These are phyloP conservation scores for Pseudopodoces humilis DNA, from an alignment of 2,113 vertebrate genomes.

Conservation along the genomic window DNA sequence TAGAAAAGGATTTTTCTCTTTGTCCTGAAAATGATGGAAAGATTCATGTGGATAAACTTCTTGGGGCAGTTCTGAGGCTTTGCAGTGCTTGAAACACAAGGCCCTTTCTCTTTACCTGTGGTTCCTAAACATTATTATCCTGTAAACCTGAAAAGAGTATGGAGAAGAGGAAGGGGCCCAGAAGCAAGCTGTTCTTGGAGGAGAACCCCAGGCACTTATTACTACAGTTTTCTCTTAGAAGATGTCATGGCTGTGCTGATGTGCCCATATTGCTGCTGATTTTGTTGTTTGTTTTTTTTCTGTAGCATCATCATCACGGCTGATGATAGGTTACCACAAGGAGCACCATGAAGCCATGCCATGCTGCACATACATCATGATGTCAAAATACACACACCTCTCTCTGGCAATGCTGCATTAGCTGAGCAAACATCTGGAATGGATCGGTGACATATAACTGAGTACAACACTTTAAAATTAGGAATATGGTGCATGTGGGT, in stretches of 20 bases:
- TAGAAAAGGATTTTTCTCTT: neutral
- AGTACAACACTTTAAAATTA: neutral
- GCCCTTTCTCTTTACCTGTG: neutral
- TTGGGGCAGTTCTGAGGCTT: neutral
- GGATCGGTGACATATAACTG: accelerated
- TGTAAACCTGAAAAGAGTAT: neutral
- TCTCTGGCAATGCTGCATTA: neutral
- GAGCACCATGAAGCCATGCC: neutral
- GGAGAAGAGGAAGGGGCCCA: neutral
- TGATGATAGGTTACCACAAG: neutral
- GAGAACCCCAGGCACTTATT: neutral
- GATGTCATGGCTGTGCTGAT: neutral
- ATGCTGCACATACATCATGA: neutral
- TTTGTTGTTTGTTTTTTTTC: neutral
- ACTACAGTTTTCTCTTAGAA: neutral
- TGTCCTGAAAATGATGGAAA: neutral
- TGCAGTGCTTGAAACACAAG: neutral
- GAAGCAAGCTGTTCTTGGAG: neutral
- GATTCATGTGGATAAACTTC: neutral
- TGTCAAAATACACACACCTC: neutral
- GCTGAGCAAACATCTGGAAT: neutral
- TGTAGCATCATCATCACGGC: neutral
- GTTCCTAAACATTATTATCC: neutral
- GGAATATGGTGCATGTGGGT: neutral
- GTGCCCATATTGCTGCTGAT: neutral